Conservation (phyloP, 2,888 invertebrate species). For the Lycia hirtaria region DNA sequence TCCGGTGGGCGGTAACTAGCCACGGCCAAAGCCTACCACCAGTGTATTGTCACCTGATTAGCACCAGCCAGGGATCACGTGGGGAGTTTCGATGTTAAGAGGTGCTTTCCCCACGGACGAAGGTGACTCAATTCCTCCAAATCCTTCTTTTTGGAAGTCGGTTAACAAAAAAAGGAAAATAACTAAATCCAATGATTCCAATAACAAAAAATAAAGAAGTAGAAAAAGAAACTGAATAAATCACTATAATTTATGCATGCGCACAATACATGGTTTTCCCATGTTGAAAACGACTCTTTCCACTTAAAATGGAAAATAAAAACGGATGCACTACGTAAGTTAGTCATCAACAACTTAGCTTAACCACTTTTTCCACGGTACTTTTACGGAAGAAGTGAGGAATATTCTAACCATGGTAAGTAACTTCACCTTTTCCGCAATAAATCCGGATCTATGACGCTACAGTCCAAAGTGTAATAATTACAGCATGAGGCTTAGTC, state of each 20-base stretch:
- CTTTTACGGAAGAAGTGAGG: slow-evolving; percentile 20
- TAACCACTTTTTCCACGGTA: slow-evolving; percentile 12
- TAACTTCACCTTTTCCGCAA: slow-evolving; percentile 8
- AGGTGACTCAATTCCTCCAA: too few species aligned
- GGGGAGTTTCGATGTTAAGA: too few species aligned
- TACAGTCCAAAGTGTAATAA: neutral
- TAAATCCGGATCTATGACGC: slow-evolving; percentile 17
- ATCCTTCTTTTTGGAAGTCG: too few species aligned
- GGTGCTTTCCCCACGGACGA: too few species aligned
- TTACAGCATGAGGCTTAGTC: neutral
- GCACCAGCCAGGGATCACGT: too few species aligned
- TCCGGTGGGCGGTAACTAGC: too few species aligned
- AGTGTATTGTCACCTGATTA: too few species aligned
- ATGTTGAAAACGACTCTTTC: slow-evolving; percentile 16
- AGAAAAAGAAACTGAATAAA: neutral
- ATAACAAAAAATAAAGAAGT: too few species aligned
- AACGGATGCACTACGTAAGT: slow-evolving; percentile 19
- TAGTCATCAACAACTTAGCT: slow-evolving; percentile 9
- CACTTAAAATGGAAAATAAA: slow-evolving; percentile 15
- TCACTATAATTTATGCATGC: neutral
- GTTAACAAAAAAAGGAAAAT: too few species aligned
- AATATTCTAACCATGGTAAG: slow-evolving; percentile 16
- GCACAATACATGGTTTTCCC: slow-evolving; percentile 8
- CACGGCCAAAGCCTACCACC: too few species aligned
- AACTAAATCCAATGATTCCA: too few species aligned